Evolutionary conservation across 2,888 invertebrate genomes (phyloP).

Genomic region (Megaustenia siamemsis): DNA sequence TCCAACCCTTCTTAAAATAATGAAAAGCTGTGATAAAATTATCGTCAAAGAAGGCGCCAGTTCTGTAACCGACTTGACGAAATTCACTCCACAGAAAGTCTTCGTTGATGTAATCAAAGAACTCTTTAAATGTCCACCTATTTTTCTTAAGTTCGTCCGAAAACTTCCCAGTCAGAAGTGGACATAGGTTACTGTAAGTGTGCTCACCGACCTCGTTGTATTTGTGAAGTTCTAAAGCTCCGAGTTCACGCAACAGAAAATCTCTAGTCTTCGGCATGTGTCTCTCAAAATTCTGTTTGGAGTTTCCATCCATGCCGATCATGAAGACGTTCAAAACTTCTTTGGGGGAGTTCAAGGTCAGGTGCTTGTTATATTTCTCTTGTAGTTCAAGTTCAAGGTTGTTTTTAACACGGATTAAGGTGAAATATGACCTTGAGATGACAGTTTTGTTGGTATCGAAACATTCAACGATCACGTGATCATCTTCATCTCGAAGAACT

Average conservation of each 20-base stretch:
- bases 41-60: not conserved
- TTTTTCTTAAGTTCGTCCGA: not conserved
- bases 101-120: not conserved
- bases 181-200: not conserved
- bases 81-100: conserved; percentile 37
- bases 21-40: conserved; percentile 25
- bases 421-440: conserved; percentile 34
- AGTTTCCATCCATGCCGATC: conserved; percentile 43
- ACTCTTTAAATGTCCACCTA: not conserved
- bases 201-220: conserved; percentile 21
- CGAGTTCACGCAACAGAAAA: not conserved
- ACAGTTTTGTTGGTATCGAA: not conserved
- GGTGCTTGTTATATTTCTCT: conserved; percentile 3
- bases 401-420: not conserved
- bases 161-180: conserved; percentile 13
- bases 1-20: conserved; percentile 27
- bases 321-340: conserved; percentile 34
- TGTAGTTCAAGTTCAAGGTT: not conserved
- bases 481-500: not conserved
- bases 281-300: conserved; percentile 36
- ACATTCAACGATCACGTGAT: conserved; percentile 38
- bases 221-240: conserved; percentile 19
- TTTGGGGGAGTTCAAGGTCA: not conserved
- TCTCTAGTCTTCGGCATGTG: conserved; percentile 35
- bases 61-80: conserved; percentile 24